Evolutionary conservation across 2,888 invertebrate genomes (phyloP), one percentile per base, ranked within the genome.

Genomic region (Drosophila mulleri): DNA sequence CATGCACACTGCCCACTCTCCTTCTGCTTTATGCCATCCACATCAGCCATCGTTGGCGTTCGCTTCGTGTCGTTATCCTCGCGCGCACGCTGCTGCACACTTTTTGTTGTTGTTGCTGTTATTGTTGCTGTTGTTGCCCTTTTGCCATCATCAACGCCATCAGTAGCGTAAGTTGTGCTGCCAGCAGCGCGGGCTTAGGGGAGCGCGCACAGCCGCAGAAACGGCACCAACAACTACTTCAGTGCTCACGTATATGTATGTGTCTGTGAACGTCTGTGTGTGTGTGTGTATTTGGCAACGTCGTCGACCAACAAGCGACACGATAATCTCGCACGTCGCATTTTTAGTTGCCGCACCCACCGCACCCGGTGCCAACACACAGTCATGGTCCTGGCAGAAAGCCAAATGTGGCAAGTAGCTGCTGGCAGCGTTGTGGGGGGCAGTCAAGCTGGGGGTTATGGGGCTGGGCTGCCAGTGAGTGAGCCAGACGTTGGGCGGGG

Each of bases 311-410:
- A 81, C 80, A 87, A 88, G 87, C 90, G 88, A 80, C 90, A 88
- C 87, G 90, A 89, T 89, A 89, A 89, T 89, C 90, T 89, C 81
- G 89, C 88, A 89, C 90, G 90, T 90, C 83, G 90, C 89, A 89
- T 88, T 87, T 89, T 85, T 90, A 88, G 88, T 81, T 83, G 88
- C 82, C 76, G 70, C 78, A 82, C 82, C 88, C 75, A 75, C 67
- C 78, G 77, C 78, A 75, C 72, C 69, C 58, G 58, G 54, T 52
- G 48, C 60, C 66, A 59, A 53, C 66, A 53, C 66, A 65, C 54
- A 59, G 71, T 66, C 74, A 62, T 63, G 75, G 80, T 80, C 68
- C 88, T 85, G 84, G 84, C 88, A 85, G 69, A 87, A 85, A 85
- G 84, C 84, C 84, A 85, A 85, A 85, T 87, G 88, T 87, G 84